Percentiles rank a stretch among this genome's conserved stretches.
These are phyloP conservation scores for Ammospiza caudacuta DNA, from an alignment of 2,113 vertebrate species.

Conservation along the genomic window DNA sequence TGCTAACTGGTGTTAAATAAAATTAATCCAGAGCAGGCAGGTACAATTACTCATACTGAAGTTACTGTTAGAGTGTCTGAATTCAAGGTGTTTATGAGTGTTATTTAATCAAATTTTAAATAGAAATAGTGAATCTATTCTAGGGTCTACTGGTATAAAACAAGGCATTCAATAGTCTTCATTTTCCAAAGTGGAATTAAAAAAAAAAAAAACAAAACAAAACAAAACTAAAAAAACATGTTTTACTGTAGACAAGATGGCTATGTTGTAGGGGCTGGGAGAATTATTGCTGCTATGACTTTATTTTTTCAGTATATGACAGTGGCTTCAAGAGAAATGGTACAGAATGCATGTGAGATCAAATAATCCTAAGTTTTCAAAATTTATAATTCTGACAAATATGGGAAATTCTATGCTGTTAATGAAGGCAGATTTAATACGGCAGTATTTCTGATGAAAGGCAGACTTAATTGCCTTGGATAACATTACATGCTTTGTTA, in stretches of 20 bases:
- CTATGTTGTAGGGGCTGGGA: background rate
- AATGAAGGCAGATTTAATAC: background rate
- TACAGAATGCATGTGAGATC: background rate
- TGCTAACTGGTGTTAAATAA: background rate
- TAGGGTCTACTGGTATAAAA: background rate
- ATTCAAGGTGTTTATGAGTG: background rate
- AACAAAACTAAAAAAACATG: background rate
- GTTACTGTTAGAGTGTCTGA: background rate
- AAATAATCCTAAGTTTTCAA: background rate
- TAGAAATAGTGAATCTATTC: background rate
- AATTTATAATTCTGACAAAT: background rate
- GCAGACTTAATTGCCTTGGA: background rate
- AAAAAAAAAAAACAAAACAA: background rate
- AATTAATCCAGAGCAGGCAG: background rate
- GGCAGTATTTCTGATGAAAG: background rate
- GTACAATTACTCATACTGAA: background rate
- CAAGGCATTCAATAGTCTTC: background rate
- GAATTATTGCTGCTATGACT: background rate
- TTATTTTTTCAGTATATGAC: background rate
- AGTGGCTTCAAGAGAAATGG: background rate
- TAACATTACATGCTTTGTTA: fast-evolving
- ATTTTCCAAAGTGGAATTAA: background rate
- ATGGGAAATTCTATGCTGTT: background rate
- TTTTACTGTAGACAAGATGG: background rate
- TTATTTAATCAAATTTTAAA: background rate